These are phyloP conservation scores for Apogon hyalosoma DNA, from an alignment of 2,797 vertebrate genomes.

Conservation along the genomic window DNA sequence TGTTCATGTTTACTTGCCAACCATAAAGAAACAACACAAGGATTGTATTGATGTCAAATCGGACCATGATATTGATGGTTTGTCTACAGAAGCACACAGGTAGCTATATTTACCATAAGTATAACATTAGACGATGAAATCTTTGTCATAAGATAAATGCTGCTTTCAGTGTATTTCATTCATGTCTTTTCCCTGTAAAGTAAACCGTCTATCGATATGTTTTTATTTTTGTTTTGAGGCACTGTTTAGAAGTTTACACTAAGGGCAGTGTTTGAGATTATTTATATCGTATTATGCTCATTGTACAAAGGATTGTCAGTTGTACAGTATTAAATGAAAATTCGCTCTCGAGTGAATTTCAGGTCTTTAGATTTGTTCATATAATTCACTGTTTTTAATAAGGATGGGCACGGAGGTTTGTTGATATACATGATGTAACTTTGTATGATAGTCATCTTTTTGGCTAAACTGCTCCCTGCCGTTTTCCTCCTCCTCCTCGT, in stretches of 20 bases:
- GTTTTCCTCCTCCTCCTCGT: slow-evolving; percentile 1
- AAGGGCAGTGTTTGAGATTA: slow-evolving; percentile 54
- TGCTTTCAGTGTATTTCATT: slow-evolving; percentile 77
- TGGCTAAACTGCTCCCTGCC: slow-evolving; percentile 22
- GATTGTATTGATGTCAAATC: slow-evolving; percentile 75
- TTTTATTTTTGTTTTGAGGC: slow-evolving; percentile 57
- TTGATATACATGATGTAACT: slow-evolving; percentile 30
- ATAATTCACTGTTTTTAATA: slow-evolving; percentile 41
- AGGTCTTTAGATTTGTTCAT: slow-evolving; percentile 54
- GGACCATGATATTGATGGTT: slow-evolving; percentile 63
- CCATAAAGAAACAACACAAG: slow-evolving; percentile 69
- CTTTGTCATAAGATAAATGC: slow-evolving; percentile 65
- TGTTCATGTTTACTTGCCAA: slow-evolving; percentile 82
- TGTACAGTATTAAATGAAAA: slow-evolving; percentile 76
- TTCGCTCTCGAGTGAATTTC: slow-evolving; percentile 55
- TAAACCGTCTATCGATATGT: slow-evolving; percentile 49
- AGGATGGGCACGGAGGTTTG: slow-evolving; percentile 6
- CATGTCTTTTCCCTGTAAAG: slow-evolving; percentile 70
- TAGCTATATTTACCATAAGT: slow-evolving; percentile 68
- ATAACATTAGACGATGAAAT: slow-evolving; percentile 53
- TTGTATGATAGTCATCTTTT: slow-evolving; percentile 43
- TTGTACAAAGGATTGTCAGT: slow-evolving; percentile 65
- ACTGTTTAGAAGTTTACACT: slow-evolving; percentile 59
- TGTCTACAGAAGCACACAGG: slow-evolving; percentile 79
- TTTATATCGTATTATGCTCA: slow-evolving; percentile 70